Base-by-base conservation (phyloP, 30 jellyfish, hydroid and myxozoan genomes). In the Rhopilema esculentum region DNA sequence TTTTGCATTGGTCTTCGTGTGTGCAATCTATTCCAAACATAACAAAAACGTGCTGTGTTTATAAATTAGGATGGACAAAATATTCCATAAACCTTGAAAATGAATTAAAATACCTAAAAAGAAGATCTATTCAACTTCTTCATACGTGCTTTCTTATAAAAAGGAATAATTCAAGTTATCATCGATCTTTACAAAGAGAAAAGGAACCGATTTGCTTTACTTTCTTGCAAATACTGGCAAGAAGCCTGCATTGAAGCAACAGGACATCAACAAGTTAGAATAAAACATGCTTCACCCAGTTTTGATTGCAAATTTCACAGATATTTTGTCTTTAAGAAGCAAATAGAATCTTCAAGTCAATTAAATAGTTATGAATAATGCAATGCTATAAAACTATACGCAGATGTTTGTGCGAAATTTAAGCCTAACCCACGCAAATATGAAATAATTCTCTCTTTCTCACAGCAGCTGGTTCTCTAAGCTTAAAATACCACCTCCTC, bases 381-480 rank as follows among this genome's bases (percentile, higher is more conserved):
- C 69, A 31, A 40, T 8, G 84, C 49, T 40, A 24, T 63, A 73
- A 71, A 75, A 61, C 49, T 15, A 1, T 0, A 27, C 29, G 75
- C 87, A 52, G 87, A 40, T 76, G 87, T 32, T 25, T 49, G 25
- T 22, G 76, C 28, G 19, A 50, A 26, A 51, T 51, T 61, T 19
- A 30, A 66, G 75, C 65, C 87, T 76, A 76, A 63, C 87, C 75
- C 87, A 76, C 75, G 76, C 40, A 52, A 21, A 73, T 31, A 73
- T 24, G 69, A 22, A 8, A 17, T 25, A 48, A 31, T 19, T 6
- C 57, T 12, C 9, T 40, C 12, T 40, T 40, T 40, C 57, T 40
- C 57, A 12, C 12, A 12, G 57, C 57, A 40, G 57, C 57, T 40
- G 57, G 57, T 12, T 2, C 12, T n/a, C 12, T 40, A 6, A 40